phyloP scores from a whole-genome alignment of 2,888 invertebrate species.

The Zhuqinia jingwanae region DNA sequence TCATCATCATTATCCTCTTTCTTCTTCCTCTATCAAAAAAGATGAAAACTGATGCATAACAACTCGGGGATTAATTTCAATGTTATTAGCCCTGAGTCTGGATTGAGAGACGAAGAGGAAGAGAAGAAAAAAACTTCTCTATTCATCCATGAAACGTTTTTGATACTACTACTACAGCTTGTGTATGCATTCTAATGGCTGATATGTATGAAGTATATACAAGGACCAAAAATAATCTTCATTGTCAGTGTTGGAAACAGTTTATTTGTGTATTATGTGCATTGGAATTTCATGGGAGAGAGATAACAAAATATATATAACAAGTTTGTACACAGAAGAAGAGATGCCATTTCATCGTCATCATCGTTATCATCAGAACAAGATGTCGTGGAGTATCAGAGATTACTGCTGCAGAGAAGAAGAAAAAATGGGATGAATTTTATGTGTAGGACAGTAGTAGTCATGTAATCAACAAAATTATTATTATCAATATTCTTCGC shows the following conservation, averaged over 20 bases:
- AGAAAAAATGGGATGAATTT: not conserved
- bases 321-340: not conserved
- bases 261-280: not conserved
- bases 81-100: not conserved
- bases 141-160: conserved; percentile 3
- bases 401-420: too few species aligned
- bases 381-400: not conserved
- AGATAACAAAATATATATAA: too few species aligned
- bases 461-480: conserved; percentile 54
- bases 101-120: not conserved
- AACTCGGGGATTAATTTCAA: conserved; percentile 51
- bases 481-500: conserved; percentile 59
- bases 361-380: not conserved
- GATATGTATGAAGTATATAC: conserved; percentile 15
- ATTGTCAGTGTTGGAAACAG: not conserved
- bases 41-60: conserved; percentile 43
- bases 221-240: not conserved
- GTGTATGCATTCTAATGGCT: conserved; percentile 10
- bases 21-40: conserved; percentile 22
- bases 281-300: conserved; percentile 6
- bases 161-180: too few species aligned
- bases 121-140: conserved; percentile 18
- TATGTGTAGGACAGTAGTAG: conserved; percentile 60
- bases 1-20: conserved; percentile 21
- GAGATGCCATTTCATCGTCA: too few species aligned